phyloP scores from a whole-genome alignment of 2,113 vertebrate genomes.

The Lates calcarifer region DNA sequence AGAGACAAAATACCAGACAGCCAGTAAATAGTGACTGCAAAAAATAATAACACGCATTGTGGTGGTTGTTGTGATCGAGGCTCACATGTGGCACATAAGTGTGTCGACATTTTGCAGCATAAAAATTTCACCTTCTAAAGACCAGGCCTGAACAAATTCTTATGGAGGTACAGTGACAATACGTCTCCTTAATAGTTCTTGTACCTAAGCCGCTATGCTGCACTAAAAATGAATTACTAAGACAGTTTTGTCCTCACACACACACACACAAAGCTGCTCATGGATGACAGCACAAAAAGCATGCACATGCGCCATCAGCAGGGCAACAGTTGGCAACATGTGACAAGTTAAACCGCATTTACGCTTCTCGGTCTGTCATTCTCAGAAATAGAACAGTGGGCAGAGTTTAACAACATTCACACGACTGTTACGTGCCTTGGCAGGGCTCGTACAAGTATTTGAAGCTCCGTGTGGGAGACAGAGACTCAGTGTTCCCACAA shows the following conservation, averaged over 20 bases:
- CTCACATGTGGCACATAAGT: constrained; percentile 11
- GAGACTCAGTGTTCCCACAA: constrained; percentile 2
- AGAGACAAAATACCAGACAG: constrained; percentile 1
- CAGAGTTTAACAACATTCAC: constrained; percentile 3
- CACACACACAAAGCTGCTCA: background rate
- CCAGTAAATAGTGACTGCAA: background rate
- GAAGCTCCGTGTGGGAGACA: background rate
- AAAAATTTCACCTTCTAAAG: constrained; percentile 3
- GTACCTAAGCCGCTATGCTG: background rate
- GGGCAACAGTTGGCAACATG: constrained; percentile 15
- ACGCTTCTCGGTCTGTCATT: background rate
- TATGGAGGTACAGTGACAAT: background rate
- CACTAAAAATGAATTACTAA: constrained; percentile 41
- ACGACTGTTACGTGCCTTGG: background rate
- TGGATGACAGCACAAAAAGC: constrained; percentile 13
- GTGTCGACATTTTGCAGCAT: background rate
- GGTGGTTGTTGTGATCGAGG: constrained; percentile 9
- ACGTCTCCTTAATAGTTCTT: constrained; percentile 22
- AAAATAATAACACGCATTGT: constrained; percentile 18
- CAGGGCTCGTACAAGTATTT: background rate
- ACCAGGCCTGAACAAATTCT: background rate
- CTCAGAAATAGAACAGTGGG: constrained; percentile 6
- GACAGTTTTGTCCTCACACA: constrained; percentile 15
- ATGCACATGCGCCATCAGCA: background rate
- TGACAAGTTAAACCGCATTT: background rate